Evolutionary conservation across 2,113 vertebrate species (phyloP), one percentile per base, ranked within the genome.

Genomic region (Meriones unguiculatus): DNA sequence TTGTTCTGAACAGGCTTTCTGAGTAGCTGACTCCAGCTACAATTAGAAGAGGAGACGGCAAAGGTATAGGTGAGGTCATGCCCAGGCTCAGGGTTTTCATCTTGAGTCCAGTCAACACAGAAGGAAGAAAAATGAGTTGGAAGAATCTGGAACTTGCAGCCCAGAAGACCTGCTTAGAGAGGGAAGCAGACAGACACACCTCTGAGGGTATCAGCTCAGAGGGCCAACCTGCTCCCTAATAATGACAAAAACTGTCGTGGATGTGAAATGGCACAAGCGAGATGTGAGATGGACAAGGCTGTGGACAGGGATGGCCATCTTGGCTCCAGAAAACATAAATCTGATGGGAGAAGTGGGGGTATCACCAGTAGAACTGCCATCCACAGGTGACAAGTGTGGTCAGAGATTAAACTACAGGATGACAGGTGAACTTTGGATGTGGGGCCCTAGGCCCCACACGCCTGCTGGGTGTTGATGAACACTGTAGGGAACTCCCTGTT

Each of bases 371-470:
- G 52, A 41, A 17, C 32, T 20, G 2, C 38, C 28, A 59, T 54
- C 17, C 32, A 1, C 13, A 30, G 67, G 20, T 18, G 0, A 2
- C 22, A 30, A 52, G 11, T 24, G 0, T 0, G 1, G 15, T 64
- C 81, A 87, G 38, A 46, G 50, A 6, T 14, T 24, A 62, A 35
- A 28, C 28, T 13, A 22, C 10, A 4, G 62, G 38, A 57, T 28
- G 24, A 18, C 4, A 5, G 8, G 5, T 30, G 20, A 59, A 13
- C 14, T 1, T 0, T 2, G 76, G 4, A 14, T 35, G 73, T 13
- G 4, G 20, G 4, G 32, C n/a, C 30, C 2, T 2, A 77, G 30
- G 73, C 17, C 32, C n/a, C 32, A 10, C 2, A 12, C 24, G 41
- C 69, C 28, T 24, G 1, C n/a, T 50, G 22, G 3, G 4, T 24